Evolutionary conservation across 2,888 invertebrate species (phyloP).

Genomic region (Baccha elongata): DNA sequence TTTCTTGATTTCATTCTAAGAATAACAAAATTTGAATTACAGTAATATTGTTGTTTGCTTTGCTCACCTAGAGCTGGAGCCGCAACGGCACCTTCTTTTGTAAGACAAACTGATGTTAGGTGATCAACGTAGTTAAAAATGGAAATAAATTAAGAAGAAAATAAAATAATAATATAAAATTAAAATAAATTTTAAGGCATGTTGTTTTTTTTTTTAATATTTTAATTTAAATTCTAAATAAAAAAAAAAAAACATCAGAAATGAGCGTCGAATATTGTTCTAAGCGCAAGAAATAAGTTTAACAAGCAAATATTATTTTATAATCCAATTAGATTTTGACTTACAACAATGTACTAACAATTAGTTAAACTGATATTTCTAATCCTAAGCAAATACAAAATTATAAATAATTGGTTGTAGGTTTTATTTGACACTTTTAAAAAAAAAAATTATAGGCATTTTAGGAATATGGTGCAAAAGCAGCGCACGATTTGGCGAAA

Average conservation of each 20-base stretch:
- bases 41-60: conserved; percentile 74
- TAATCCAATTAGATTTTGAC: background rate
- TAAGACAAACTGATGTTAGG: conserved; percentile 80
- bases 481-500: too few relatives aligned
- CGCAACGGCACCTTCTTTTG: conserved; percentile 83
- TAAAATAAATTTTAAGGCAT: conserved; percentile 27
- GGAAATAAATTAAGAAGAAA: conserved; percentile 58
- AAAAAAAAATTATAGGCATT: too few relatives aligned
- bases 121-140: conserved; percentile 72
- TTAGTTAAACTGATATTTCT: background rate
- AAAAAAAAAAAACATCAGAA: conserved; percentile 8
- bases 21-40: conserved; percentile 62
- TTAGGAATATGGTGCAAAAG: too few relatives aligned
- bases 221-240: conserved; percentile 3
- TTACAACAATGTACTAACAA: conserved; percentile 7
- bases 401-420: background rate
- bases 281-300: conserved; percentile 7
- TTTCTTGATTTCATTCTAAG: conserved; percentile 64
- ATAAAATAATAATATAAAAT: conserved; percentile 61
- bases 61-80: conserved; percentile 83
- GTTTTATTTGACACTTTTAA: too few relatives aligned
- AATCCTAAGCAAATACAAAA: background rate
- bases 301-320: conserved; percentile 21
- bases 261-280: conserved; percentile 11
- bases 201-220: background rate